Evolutionary conservation across 2,888 invertebrate species (phyloP).

Genomic region (Pammene aurita): DNA sequence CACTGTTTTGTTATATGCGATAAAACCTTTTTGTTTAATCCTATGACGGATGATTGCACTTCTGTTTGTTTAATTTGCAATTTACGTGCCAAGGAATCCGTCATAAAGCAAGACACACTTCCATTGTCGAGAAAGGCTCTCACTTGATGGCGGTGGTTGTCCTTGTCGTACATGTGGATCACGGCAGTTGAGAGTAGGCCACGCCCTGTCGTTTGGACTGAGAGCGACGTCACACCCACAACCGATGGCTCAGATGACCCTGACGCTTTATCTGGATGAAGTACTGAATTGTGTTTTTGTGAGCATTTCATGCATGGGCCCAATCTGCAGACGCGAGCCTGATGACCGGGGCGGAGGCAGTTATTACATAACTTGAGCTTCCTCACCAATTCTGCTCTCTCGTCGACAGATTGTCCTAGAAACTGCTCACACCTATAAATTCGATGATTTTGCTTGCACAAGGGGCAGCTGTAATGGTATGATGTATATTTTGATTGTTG

Average conservation of each 20-base stretch:
- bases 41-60: conserved; percentile 14
- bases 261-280: conserved; percentile 13
- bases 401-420: conserved; percentile 20
- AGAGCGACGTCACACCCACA: conserved; percentile 19
- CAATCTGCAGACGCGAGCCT: conserved; percentile 24
- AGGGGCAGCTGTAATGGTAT: conserved; percentile 16
- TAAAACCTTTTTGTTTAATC: conserved; percentile 20
- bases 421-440: conserved; percentile 17
- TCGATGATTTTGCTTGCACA: conserved; percentile 12
- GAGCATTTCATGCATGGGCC: conserved; percentile 29
- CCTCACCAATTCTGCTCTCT: conserved; percentile 19
- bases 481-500: conserved; percentile 4
- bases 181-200: conserved; percentile 17
- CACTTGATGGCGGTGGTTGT: conserved; percentile 22
- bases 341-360: conserved; percentile 2
- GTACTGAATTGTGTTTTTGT: conserved; percentile 21
- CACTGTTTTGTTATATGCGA: conserved; percentile 6
- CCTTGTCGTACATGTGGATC: conserved; percentile 24
- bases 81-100: conserved; percentile 29
- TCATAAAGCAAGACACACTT: conserved; percentile 19
- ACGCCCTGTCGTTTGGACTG: conserved; percentile 25
- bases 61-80: conserved; percentile 17
- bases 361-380: no score
- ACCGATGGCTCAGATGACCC: conserved; percentile 10
- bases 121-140: conserved; percentile 17